Evolutionary conservation across 2,797 vertebrate genomes (phyloP).

Genomic region (Microctenopoma stevenorrisi): DNA sequence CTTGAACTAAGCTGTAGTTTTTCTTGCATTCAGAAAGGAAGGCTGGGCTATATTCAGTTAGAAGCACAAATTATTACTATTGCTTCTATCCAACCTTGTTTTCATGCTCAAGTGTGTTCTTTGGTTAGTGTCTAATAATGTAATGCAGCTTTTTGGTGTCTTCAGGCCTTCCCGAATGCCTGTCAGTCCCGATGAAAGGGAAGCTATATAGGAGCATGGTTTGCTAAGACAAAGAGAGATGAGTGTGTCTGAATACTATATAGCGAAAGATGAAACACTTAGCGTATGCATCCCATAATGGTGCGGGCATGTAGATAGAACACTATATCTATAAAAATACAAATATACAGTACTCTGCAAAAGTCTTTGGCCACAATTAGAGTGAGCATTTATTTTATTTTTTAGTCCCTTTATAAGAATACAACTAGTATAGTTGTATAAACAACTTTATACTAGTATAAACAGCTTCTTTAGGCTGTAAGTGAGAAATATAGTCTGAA

Average conservation of each 20-base stretch:
- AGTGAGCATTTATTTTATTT: too few relatives aligned
- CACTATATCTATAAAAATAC: constrained; percentile 27
- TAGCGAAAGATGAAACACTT: constrained; percentile 46
- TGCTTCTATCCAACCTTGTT: constrained; percentile 61
- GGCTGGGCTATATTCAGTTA: constrained; percentile 36
- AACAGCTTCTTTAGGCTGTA: too few relatives aligned
- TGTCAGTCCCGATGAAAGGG: constrained; percentile 65
- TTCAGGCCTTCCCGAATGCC: constrained; percentile 54
- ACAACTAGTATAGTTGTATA: too few relatives aligned
- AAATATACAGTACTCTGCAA: constrained; percentile 26
- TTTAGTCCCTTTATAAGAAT: too few relatives aligned
- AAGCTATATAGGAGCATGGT: constrained; percentile 52
- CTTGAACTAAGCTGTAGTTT: constrained; percentile 54
- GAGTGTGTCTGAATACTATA: constrained; percentile 53
- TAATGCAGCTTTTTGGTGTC: constrained; percentile 63
- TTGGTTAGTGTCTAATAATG: constrained; percentile 55
- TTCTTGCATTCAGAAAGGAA: constrained; percentile 32
- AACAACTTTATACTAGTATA: too few relatives aligned
- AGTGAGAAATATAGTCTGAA: too few relatives aligned
- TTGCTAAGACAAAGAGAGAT: constrained; percentile 56
- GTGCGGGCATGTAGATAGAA: constrained; percentile 17
- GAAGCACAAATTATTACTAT: constrained; percentile 60
- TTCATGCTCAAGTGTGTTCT: constrained; percentile 67
- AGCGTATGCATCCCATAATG: constrained; percentile 44
- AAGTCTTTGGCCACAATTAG: too few relatives aligned